Conservation (phyloP, 1,140 invertebrate genomes). For the Augochlora pura region DNA sequence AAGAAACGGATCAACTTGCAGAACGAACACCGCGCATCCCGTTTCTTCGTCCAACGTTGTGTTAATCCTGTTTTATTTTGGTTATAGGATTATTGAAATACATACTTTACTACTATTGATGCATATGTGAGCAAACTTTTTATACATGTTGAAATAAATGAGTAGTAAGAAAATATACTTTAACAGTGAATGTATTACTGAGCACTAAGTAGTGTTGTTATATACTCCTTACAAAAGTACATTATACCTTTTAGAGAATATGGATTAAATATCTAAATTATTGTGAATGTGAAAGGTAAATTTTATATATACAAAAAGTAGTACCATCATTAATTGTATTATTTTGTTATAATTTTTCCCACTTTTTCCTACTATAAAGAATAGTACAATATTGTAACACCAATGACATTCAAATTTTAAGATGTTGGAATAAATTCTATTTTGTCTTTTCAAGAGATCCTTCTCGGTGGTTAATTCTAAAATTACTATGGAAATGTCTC, state of each 20-base stretch:
- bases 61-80: neutral
- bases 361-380: no score
- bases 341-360: neutral
- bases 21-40: neutral
- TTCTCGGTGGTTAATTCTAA: neutral
- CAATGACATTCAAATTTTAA: neutral
- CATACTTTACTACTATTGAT: neutral
- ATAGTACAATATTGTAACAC: neutral
- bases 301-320: neutral
- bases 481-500: constrained; percentile 49
- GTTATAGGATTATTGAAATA: neutral
- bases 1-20: neutral
- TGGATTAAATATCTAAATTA: neutral
- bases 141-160: neutral
- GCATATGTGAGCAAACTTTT: neutral
- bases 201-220: neutral
- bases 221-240: neutral
- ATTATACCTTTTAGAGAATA: neutral
- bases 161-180: neutral
- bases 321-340: neutral
- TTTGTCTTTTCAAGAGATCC: constrained; percentile 2
- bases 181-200: neutral
- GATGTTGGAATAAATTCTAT: neutral
- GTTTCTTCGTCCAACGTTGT: neutral
- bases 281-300: neutral